Percentiles rank a stretch among this genome's conserved stretches.
Conservation (phyloP, 2,888 invertebrate species). For the Ecdyonurus torrentis region DNA sequence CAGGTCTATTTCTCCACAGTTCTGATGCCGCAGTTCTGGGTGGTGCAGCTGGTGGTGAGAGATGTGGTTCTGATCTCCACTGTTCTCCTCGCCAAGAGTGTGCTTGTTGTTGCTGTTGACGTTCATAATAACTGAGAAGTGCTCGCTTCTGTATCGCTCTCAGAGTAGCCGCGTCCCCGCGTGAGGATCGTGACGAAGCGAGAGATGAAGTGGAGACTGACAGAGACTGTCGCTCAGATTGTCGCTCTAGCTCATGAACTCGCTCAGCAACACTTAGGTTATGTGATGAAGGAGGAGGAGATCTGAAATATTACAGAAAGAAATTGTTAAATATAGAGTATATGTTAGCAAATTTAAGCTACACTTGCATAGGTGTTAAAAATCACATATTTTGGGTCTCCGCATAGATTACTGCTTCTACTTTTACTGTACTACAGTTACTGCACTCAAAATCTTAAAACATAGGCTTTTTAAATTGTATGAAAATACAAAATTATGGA, state of each 20-base stretch:
- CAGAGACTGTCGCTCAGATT: constrained; percentile 16
- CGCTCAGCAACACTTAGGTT: constrained; percentile 46
- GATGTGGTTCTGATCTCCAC: constrained; percentile 41
- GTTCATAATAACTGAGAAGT: constrained; percentile 60
- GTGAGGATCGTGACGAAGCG: constrained; percentile 17
- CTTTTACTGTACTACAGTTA: too few relatives aligned
- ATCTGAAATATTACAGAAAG: too few relatives aligned
- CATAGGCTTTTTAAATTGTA: too few relatives aligned
- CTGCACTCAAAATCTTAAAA: too few relatives aligned
- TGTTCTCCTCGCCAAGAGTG: constrained; percentile 18
- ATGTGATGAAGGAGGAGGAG: constrained; percentile 23
- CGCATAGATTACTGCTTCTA: too few relatives aligned
- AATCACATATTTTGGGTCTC: too few relatives aligned
- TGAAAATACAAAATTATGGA: too few relatives aligned
- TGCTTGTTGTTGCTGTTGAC: constrained; percentile 35
- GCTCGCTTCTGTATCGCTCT: constrained; percentile 74
- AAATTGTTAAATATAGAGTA: too few relatives aligned
- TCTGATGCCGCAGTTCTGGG: constrained; percentile 17
- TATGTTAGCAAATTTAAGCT: too few relatives aligned
- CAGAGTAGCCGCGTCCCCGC: constrained; percentile 38
- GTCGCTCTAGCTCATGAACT: constrained; percentile 44
- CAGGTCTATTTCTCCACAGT: constrained; percentile 7
- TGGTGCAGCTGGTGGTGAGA: constrained; percentile 22
- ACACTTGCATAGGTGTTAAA: too few relatives aligned
- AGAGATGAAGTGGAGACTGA: constrained; percentile 20